Conservation (phyloP, 2,797 vertebrate genomes). For the Xiphorhynchus erythropygius region DNA sequence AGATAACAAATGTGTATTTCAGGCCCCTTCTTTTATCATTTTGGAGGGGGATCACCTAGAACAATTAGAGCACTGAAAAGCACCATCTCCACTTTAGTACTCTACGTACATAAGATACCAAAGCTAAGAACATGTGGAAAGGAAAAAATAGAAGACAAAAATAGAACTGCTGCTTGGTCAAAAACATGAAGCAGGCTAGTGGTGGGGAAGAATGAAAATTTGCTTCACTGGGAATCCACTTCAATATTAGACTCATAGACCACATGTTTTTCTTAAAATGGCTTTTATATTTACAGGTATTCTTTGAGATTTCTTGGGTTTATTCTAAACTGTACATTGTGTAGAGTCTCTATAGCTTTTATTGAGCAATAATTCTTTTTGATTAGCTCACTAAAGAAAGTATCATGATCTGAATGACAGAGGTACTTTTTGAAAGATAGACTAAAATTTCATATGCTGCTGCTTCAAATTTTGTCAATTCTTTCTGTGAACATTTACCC, state of each 20-base stretch:
- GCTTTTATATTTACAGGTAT: neutral
- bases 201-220: neutral
- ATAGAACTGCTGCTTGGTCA: neutral
- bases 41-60: neutral
- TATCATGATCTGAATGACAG: neutral
- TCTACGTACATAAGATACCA: fast-evolving
- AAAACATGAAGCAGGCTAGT: neutral
- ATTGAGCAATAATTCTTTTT: neutral
- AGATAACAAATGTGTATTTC: fast-evolving
- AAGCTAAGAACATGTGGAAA: neutral
- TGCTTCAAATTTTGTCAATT: neutral
- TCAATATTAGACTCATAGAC: neutral
- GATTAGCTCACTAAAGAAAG: neutral
- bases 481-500: neutral
- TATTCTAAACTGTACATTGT: neutral
- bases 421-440: neutral
- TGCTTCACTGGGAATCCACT: neutral
- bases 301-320: neutral
- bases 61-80: neutral
- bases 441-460: neutral
- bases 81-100: neutral
- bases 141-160: neutral
- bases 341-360: neutral
- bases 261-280: neutral
- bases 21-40: neutral